Evolutionary conservation across 64 coral and sea anemone genomes (phyloP), one percentile per base, ranked within the genome.

Genomic region (Dendrophyllia cribrosa): DNA sequence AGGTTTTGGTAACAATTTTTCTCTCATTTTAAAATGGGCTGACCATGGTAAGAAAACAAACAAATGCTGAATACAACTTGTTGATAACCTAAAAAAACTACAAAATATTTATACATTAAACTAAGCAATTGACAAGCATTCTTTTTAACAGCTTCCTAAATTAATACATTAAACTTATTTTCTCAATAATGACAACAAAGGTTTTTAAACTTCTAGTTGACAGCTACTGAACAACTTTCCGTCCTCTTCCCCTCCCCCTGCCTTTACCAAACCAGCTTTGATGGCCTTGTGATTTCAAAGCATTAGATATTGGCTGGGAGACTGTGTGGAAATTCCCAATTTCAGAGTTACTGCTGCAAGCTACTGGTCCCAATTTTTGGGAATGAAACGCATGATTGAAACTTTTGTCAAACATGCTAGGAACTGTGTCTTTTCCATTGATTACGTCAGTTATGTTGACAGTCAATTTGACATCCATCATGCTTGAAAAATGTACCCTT

Each of bases 241-340:
- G 16, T 75, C 72, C 70, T 19, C 62, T 51, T 11, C 80, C 80
- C 24, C 80, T 66, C 9, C 79, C 79, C 61, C 79, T 82, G 14
- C 44, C 61, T 48, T 67, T 84, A 48, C 80, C 80, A 68, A 84
- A 84, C 45, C 62, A 84, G 45, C 61, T 68, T 68, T 64, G 80
- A 3, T 19, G 20, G 1, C 5, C 9, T 19, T 44, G 23, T 24
- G 24, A 80, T 5, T 16, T 11, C 20, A 46, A 12, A 16, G 21
- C n/a, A 50, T 50, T 23, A 11, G 51, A 77, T 25, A 55, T 2
- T 55, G 51, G 75, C 51, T 55, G 43, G 21, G 45, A 49, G 10
- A 67, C 43, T 51, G 34, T 11, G 67, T 44, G 43, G 0, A 47
- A n/a, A 50, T 50, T 24, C 10, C 7, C 26, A 51, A 59, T 63